Evolutionary conservation across 2,113 vertebrate species (phyloP), one percentile per base, ranked within the genome.

Genomic region (Carassius auratus): DNA sequence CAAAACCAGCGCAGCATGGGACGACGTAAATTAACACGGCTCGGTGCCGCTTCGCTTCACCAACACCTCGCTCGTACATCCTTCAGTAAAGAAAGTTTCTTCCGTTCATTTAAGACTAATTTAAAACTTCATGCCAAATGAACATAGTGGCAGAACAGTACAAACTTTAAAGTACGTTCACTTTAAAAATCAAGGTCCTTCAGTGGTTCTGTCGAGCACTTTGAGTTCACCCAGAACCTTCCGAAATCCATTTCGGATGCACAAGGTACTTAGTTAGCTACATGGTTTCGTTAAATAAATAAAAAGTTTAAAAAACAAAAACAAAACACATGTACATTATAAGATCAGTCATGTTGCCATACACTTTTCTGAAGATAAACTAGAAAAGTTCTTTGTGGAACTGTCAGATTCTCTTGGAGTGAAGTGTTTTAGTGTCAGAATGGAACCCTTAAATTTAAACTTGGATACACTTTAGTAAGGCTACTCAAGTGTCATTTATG

Each of bases 11-110:
- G 91, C 92, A 92, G 93, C 92, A 94, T 91, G 91, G 93, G 91
- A 91, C 89, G 92, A 90, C 92, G 93, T 94, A 94, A 95, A 95
- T 95, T 94, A 95, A 94, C 91, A 92, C 90, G 91, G 90, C 90
- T 90, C 90, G 92, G 81, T 92, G 91, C 86, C 80, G 75, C 76
- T 74, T 69, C 80, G 45, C 71, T 86, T 30, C 81, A 73, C 83
- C 73, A 76, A 76, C 26, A 57, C 50, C 26, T 76, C 33, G 21
- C 21, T 36, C 59, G 38, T 33, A 26, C 19, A 66, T 42, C 59
- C 13, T 12, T 48, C 78, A 33, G 42, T 19, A 68, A 12, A 64
- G 21, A 42, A 79, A 19, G 30, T 80, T 19, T 10, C 45, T 50
- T 33, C 23, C 8, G 5, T 48, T 50, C 4, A 21, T 66, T 48